These are phyloP conservation scores for Gopherus evgoodei DNA, from an alignment of 2,113 vertebrate species.

Conservation along the genomic window DNA sequence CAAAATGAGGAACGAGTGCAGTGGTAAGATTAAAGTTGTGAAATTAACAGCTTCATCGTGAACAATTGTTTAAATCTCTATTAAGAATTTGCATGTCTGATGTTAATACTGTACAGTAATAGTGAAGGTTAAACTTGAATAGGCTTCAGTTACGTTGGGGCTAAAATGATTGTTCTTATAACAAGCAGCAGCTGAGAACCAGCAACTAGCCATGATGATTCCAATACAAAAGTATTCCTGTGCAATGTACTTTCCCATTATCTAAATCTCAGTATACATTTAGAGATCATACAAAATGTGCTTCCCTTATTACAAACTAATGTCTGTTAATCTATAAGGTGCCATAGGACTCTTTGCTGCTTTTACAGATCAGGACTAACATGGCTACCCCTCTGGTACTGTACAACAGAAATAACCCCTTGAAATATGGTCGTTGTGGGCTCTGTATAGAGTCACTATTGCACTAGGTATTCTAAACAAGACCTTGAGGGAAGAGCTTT, in stretches of 20 bases:
- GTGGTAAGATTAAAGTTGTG: not conserved
- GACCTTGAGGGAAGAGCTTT: not conserved
- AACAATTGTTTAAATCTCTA: not conserved
- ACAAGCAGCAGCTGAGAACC: fast-evolving
- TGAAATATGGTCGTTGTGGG: not conserved
- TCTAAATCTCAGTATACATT: not conserved
- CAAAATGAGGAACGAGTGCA: not conserved
- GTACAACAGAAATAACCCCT: not conserved
- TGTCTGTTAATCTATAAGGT: too few relatives aligned
- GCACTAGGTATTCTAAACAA: not conserved
- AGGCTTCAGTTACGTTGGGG: not conserved
- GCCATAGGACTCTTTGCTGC: too few relatives aligned
- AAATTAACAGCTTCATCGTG: not conserved
- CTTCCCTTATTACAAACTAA: not conserved
- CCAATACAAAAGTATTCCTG: not conserved
- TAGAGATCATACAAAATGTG: not conserved
- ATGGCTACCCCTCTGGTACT: too few relatives aligned
- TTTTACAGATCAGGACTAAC: too few relatives aligned
- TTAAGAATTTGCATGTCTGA: fast-evolving
- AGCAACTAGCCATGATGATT: not conserved
- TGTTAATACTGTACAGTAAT: not conserved
- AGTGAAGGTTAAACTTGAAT: not conserved
- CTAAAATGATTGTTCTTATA: not conserved
- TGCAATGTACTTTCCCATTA: not conserved
- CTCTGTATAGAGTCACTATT: fast-evolving